Percentiles rank a stretch among this genome's conserved stretches.
phyloP scores from a whole-genome alignment of 2,888 invertebrate genomes.

The Agrilus cyanescens region DNA sequence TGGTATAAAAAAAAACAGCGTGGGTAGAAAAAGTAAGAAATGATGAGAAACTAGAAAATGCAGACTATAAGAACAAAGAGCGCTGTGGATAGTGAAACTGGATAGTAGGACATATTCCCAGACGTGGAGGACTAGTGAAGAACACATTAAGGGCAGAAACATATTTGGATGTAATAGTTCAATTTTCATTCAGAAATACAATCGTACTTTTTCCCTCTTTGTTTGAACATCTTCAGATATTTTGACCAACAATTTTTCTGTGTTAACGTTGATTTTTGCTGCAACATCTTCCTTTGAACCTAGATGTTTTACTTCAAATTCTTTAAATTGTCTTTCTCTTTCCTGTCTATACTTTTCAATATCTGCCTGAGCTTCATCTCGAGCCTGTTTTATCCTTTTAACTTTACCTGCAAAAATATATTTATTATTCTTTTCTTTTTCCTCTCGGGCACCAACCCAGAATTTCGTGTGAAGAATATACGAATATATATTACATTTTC shows the following conservation, averaged over 20 bases:
- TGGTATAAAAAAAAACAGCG: too few relatives aligned
- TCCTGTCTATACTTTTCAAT: constrained; percentile 32
- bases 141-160: neutral
- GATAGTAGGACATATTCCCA: too few relatives aligned
- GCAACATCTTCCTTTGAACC: constrained; percentile 32
- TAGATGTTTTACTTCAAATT: constrained; percentile 32
- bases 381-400: constrained; percentile 32
- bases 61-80: too few relatives aligned
- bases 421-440: too few relatives aligned
- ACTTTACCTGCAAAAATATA: constrained; percentile 26
- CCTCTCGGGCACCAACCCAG: too few relatives aligned
- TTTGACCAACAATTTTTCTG: constrained; percentile 24
- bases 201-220: constrained; percentile 28
- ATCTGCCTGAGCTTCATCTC: constrained; percentile 33
- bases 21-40: too few relatives aligned
- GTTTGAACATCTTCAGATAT: constrained; percentile 25
- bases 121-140: too few relatives aligned
- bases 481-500: too few relatives aligned
- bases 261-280: constrained; percentile 32
- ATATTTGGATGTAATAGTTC: neutral
- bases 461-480: too few relatives aligned
- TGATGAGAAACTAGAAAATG: too few relatives aligned
- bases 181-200: neutral
- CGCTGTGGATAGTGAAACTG: too few relatives aligned
- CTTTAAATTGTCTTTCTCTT: constrained; percentile 30